These are phyloP conservation scores for Siniperca undulata DNA, from an alignment of 2,797 vertebrate species.

Conservation along the genomic window DNA sequence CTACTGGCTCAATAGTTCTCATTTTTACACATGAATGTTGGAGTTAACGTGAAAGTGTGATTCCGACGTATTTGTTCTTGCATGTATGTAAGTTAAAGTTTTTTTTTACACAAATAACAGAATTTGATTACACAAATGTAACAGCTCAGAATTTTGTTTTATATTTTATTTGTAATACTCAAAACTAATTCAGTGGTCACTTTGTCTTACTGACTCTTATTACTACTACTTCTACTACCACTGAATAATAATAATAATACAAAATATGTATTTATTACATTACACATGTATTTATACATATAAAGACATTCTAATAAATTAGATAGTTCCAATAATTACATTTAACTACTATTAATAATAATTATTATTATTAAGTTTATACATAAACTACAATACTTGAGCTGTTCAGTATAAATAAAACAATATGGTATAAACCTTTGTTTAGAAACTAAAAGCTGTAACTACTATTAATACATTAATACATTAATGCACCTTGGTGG, in stretches of 20 bases:
- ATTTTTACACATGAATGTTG: constrained; percentile 9
- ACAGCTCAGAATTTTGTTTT: background rate
- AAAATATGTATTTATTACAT: background rate
- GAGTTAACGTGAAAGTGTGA: background rate
- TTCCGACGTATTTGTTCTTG: background rate
- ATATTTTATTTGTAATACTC: background rate
- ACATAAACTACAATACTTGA: background rate
- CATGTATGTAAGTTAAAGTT: background rate
- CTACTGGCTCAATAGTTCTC: background rate
- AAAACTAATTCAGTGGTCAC: background rate
- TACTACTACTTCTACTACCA: background rate
- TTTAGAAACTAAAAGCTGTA: background rate
- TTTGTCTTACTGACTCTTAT: background rate
- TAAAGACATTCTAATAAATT: background rate
- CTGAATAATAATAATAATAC: background rate
- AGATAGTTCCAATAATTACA: background rate
- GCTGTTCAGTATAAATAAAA: constrained; percentile 3
- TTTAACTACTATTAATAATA: background rate
- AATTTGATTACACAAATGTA: background rate
- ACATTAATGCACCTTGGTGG: background rate
- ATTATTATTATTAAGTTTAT: background rate
- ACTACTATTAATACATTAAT: background rate
- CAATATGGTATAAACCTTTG: background rate
- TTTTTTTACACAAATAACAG: constrained; percentile 1
- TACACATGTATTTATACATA: background rate